A percentile compares a stretch with the other conserved stretches of the same genome.
Conservation (phyloP, 2,888 invertebrate genomes). For the Ganaspis brasiliensis region DNA sequence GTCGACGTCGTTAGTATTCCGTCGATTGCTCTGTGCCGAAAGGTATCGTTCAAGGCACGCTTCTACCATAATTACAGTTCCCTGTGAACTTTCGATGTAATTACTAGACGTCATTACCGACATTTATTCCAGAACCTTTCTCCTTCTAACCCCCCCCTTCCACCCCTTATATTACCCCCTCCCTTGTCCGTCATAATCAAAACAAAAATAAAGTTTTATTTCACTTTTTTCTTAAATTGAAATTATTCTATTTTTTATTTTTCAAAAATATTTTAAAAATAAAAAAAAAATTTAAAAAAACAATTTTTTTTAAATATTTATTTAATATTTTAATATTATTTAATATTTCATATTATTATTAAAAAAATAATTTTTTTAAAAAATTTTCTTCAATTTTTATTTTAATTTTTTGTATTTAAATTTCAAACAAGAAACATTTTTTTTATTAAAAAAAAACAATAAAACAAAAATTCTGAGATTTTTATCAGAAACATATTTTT, state of each 20-base stretch:
- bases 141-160: not conserved
- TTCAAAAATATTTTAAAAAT: not conserved
- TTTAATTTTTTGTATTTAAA: too few species aligned
- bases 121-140: too few species aligned
- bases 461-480: too few species aligned
- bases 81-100: slow-evolving; percentile 73
- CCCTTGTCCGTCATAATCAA: not conserved
- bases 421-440: too few species aligned
- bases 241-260: not conserved
- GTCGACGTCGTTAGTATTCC: slow-evolving; percentile 53
- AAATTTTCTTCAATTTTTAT: too few species aligned
- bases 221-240: too few species aligned
- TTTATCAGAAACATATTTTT: too few species aligned
- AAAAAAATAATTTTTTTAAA: too few species aligned
- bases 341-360: too few species aligned
- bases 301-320: not conserved
- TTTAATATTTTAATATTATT: too few species aligned
- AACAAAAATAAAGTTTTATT: not conserved
- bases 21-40: slow-evolving; percentile 61
- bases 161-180: not conserved
- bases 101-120: slow-evolving; percentile 75
- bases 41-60: slow-evolving; percentile 66
- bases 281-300: not conserved
- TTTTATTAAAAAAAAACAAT: too few species aligned
- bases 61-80: slow-evolving; percentile 72